Percentiles rank a stretch among this genome's conserved stretches.
Conservation (phyloP, 2,888 invertebrate species). For the Melipona bicolor region DNA sequence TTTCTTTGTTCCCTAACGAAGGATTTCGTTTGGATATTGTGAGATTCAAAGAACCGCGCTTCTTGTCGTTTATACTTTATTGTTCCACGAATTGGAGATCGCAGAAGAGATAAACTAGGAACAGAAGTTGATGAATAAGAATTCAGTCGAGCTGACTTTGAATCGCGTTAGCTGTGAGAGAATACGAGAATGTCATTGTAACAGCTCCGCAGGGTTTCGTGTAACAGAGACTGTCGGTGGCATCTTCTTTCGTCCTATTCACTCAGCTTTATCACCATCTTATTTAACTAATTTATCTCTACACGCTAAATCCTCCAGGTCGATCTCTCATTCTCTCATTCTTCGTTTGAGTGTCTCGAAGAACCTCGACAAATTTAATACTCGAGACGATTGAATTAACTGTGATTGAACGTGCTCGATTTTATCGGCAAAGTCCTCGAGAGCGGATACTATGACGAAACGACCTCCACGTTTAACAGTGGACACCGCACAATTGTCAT, state of each 20-base stretch:
- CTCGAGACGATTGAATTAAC: not conserved
- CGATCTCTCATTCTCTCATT: not conserved
- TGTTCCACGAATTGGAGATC: constrained; percentile 9
- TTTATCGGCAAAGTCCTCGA: not conserved
- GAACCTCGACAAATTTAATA: not conserved
- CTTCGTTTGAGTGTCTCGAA: not conserved
- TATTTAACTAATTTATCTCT: not conserved
- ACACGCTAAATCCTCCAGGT: not conserved
- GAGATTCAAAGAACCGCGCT: not conserved
- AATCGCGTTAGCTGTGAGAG: not conserved
- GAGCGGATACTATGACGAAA: too few relatives aligned
- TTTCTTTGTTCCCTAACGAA: not conserved
- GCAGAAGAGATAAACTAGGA: not conserved
- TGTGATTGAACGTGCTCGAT: not conserved
- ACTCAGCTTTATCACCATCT: not conserved
- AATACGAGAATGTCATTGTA: not conserved
- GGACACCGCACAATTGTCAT: too few relatives aligned
- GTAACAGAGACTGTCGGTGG: not conserved
- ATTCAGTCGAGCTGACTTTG: not conserved
- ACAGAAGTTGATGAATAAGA: constrained; percentile 14
- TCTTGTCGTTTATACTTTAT: not conserved
- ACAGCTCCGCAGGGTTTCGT: too few relatives aligned
- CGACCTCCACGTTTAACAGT: too few relatives aligned
- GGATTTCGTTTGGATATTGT: not conserved
- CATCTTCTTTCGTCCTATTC: not conserved